These are phyloP conservation scores for Saturnia japonica DNA, from an alignment of 2,888 invertebrate species.

Conservation along the genomic window DNA sequence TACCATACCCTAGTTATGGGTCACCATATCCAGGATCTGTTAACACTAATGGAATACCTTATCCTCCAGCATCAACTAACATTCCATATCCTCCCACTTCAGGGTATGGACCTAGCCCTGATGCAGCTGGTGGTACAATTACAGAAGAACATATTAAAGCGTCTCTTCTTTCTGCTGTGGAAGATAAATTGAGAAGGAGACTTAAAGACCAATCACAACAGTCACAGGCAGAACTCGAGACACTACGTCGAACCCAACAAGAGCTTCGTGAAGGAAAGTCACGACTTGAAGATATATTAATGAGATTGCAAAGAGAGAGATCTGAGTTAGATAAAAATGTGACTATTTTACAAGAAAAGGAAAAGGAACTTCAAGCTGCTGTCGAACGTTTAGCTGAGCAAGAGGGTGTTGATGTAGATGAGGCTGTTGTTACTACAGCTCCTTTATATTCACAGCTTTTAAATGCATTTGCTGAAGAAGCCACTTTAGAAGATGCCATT, in stretches of 20 bases:
- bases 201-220: constrained; percentile 95
- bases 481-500: constrained; percentile 98
- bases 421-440: constrained; percentile 97
- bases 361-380: constrained; percentile 91
- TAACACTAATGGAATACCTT: constrained; percentile 54
- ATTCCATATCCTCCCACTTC: constrained; percentile 60
- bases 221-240: constrained; percentile 95
- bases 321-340: constrained; percentile 92
- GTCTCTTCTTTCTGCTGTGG: constrained; percentile 96
- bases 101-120: constrained; percentile 55
- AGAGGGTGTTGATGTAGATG: constrained; percentile 95
- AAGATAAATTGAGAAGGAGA: constrained; percentile 94
- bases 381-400: constrained; percentile 89
- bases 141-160: constrained; percentile 97
- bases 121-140: constrained; percentile 88
- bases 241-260: constrained; percentile 91
- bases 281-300: constrained; percentile 90
- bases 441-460: constrained; percentile 97
- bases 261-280: constrained; percentile 92
- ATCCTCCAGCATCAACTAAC: constrained; percentile 45
- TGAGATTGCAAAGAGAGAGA: constrained; percentile 89
- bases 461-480: constrained; percentile 98
- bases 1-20: constrained; percentile 80
- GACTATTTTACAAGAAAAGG: constrained; percentile 91
- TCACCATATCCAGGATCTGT: constrained; percentile 62